Evolutionary conservation across 1,140 invertebrate genomes (phyloP), one percentile per base, ranked within the genome.

Genomic region (Teleogryllus occipitalis): DNA sequence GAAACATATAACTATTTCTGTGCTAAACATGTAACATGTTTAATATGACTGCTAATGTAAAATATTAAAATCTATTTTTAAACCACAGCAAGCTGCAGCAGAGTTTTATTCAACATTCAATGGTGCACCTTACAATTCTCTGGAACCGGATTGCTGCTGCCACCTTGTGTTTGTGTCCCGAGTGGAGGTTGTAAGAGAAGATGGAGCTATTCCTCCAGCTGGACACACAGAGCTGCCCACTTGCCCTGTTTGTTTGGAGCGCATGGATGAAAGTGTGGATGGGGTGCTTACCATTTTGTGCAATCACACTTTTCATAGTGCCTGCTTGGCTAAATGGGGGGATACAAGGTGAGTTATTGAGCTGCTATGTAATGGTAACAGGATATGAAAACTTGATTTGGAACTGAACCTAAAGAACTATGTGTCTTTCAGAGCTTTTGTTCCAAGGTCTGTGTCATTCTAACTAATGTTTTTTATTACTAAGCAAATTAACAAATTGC

Each of bases 211-310:
- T 22, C 92, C 94, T 0, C 90, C 92, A 0, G 86, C 89, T n/a
- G 91, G 93, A 2, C 93, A 97, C 82, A 97, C 96, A 0, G 98
- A 99, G 87, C 87, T 99, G 78, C 98, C 98, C n/a, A 98, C 95
- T 7, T 99, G 98, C 88, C 95, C 98, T 8, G 97, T 99, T 21
- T 99, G 97, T 85, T 86, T 97, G 84, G 98, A 99, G 87, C 91
- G 97, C 83, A 98, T 97, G 97, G 97, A 99, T 87, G 97, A 99
- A 87, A 97, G 95, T 81, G 95, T 99, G 0, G 97, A 99, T 87
- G 97, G 97, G 7, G 94, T 99, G 82, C 88, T 99, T 79, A 99
- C 97, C 8, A 98, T 99, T 84, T 89, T 99, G 49, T 99, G 98
- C 85, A 99, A 99, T 88, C 98, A 99, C 87, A 94, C 97, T 0